Conservation (phyloP, 2,888 invertebrate genomes). For the Eristalis pertinax region DNA sequence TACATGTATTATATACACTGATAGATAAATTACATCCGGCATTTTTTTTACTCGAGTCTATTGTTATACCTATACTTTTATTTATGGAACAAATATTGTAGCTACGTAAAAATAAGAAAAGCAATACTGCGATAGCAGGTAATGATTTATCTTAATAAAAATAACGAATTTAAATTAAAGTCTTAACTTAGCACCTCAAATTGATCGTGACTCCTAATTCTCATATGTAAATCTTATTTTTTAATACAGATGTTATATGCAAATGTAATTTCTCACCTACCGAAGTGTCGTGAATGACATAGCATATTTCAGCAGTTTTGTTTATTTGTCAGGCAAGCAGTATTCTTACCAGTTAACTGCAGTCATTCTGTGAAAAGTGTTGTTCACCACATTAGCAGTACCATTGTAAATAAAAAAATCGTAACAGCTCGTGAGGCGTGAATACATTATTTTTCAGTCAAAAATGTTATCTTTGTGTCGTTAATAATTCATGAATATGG, state of each 20-base stretch:
- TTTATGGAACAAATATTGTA: no score
- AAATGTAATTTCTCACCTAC: constrained; percentile 63
- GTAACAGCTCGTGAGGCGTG: constrained; percentile 45
- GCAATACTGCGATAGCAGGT: no score
- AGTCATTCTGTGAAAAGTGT: constrained; percentile 29
- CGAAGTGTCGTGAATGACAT: constrained; percentile 63
- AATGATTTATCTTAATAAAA: neutral
- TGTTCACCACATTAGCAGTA: constrained; percentile 49
- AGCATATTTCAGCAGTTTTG: constrained; percentile 36
- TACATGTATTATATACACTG: no score
- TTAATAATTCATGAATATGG: constrained; percentile 36
- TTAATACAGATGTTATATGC: constrained; percentile 64
- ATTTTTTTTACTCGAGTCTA: no score
- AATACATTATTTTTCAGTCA: constrained; percentile 34
- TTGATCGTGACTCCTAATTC: constrained; percentile 59
- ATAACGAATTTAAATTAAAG: constrained; percentile 25
- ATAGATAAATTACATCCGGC: no score
- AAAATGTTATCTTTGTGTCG: constrained; percentile 20
- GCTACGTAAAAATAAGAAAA: no score
- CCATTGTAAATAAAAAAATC: constrained; percentile 36
- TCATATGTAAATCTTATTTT: constrained; percentile 51
- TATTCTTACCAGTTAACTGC: constrained; percentile 30
- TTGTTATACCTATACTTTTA: no score
- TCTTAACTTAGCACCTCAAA: constrained; percentile 54
- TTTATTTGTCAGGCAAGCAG: constrained; percentile 45